phyloP scores from a whole-genome alignment of 2,797 vertebrate species.

The Carduelis carduelis region DNA sequence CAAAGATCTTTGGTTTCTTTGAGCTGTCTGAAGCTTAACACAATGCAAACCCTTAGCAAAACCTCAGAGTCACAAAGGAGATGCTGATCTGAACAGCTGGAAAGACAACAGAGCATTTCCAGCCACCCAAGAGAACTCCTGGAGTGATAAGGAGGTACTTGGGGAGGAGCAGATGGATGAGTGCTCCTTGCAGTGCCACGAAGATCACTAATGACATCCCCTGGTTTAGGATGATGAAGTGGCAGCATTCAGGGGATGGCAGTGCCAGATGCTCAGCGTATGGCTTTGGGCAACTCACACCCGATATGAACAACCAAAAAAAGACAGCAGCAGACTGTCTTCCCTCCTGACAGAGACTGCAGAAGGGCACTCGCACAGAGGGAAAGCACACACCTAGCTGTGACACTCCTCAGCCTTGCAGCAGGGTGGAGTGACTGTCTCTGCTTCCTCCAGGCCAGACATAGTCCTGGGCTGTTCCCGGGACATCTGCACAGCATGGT shows the following conservation, averaged over 20 bases:
- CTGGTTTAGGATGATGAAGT: constrained; percentile 9
- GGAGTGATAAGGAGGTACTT: not conserved
- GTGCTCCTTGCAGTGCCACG: not conserved
- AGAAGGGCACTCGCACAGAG: not conserved
- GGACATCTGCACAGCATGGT: not conserved
- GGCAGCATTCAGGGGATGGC: not conserved
- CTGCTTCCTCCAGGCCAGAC: fast-evolving
- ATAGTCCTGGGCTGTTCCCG: not conserved
- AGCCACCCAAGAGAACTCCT: not conserved
- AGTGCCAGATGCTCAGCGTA: not conserved
- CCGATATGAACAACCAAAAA: not conserved
- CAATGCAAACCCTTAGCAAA: not conserved
- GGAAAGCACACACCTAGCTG: not conserved
- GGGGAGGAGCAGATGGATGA: not conserved
- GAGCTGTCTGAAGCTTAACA: constrained; percentile 12
- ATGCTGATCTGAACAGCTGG: not conserved
- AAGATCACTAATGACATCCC: not conserved
- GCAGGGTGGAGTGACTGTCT: not conserved
- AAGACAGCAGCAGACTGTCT: not conserved
- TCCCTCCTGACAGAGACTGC: not conserved
- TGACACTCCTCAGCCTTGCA: not conserved
- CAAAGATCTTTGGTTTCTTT: constrained; percentile 3
- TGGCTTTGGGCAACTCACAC: not conserved
- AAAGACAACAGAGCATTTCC: not conserved
- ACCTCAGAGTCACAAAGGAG: not conserved